Percentiles rank a stretch among this genome's conserved stretches.
These are phyloP conservation scores for Megamerina dolium DNA, from an alignment of 2,888 invertebrate genomes.

Conservation along the genomic window DNA sequence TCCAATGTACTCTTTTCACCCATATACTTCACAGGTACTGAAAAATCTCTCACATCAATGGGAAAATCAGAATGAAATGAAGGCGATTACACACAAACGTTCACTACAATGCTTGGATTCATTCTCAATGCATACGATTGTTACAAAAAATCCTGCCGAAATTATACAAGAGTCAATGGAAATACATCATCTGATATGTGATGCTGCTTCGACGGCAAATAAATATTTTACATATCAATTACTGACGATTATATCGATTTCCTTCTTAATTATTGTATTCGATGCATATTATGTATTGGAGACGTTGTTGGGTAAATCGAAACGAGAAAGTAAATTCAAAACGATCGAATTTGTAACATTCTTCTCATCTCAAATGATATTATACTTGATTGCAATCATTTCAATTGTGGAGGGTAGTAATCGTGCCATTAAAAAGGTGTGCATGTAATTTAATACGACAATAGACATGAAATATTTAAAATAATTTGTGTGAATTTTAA, in stretches of 20 bases:
- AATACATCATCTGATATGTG: constrained; percentile 47
- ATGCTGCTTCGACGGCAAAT: constrained; percentile 46
- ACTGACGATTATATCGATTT: constrained; percentile 47
- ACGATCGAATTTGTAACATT: constrained; percentile 47
- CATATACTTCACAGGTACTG: no score
- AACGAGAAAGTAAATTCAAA: constrained; percentile 44
- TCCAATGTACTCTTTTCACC: no score
- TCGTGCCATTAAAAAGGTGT: constrained; percentile 44
- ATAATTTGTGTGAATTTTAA: neutral
- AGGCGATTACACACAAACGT: constrained; percentile 31
- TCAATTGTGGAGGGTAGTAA: constrained; percentile 48
- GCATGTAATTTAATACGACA: neutral
- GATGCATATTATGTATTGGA: constrained; percentile 49
- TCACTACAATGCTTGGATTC: constrained; percentile 44
- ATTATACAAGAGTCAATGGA: constrained; percentile 48
- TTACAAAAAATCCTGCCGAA: constrained; percentile 42
- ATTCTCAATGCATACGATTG: constrained; percentile 46
- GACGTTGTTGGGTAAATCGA: constrained; percentile 42
- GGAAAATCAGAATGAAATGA: constrained; percentile 30
- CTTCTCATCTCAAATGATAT: constrained; percentile 47
- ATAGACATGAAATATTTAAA: neutral
- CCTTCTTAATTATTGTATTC: constrained; percentile 48
- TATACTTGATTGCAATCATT: constrained; percentile 46
- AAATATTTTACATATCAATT: constrained; percentile 49
- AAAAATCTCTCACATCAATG: constrained; percentile 43